Evolutionary conservation across 2,888 invertebrate species (phyloP).

Genomic region (Pantelozetes paolii): DNA sequence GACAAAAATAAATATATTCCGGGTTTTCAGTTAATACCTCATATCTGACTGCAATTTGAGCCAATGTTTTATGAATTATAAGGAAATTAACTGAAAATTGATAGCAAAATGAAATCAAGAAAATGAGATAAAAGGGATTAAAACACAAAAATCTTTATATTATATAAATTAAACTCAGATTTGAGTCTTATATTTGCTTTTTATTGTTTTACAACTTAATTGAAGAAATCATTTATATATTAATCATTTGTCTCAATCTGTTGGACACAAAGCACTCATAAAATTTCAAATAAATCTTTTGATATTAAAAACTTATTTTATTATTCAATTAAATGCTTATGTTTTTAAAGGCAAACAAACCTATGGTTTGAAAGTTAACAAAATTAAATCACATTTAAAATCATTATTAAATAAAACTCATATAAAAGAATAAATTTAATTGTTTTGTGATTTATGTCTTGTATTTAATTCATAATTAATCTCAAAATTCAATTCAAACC

Average conservation of each 20-base stretch:
- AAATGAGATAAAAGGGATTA: slow-evolving; percentile 20
- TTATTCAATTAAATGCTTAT: not conserved
- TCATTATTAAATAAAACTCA: not conserved
- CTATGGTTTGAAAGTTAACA: not conserved
- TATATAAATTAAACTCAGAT: not conserved
- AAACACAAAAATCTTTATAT: not conserved
- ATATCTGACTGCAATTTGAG: slow-evolving; percentile 4
- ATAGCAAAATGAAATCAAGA: too few species aligned
- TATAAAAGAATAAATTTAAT: slow-evolving; percentile 16
- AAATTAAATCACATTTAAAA: not conserved
- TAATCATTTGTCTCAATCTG: not conserved
- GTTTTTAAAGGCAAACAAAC: not conserved
- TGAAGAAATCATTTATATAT: not conserved
- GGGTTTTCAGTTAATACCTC: too few species aligned
- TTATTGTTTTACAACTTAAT: slow-evolving; percentile 23
- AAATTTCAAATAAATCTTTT: not conserved
- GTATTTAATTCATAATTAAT: not conserved
- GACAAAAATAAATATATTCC: too few species aligned
- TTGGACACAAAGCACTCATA: not conserved
- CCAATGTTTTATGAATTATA: too few species aligned
- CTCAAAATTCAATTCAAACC: not conserved
- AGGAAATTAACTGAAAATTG: too few species aligned
- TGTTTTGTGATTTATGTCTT: slow-evolving; percentile 1
- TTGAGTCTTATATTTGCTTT: not conserved
- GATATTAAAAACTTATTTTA: slow-evolving; percentile 9